Percentiles rank a stretch among this genome's conserved stretches.
These are phyloP conservation scores for Gonatopus flavifemur DNA, from an alignment of 1,140 invertebrate species.

Conservation along the genomic window DNA sequence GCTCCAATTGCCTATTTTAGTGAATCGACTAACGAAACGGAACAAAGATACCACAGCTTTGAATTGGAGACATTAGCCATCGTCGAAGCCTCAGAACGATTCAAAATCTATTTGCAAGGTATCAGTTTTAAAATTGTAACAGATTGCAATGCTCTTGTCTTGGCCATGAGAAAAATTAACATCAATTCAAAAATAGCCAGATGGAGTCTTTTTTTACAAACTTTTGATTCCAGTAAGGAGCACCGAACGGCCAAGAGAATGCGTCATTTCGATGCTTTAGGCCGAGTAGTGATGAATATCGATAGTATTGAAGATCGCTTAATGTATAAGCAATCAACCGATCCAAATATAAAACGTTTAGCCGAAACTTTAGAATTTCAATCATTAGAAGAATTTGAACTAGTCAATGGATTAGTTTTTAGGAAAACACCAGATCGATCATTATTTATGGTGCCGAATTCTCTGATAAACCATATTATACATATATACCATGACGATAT, in stretches of 20 bases:
- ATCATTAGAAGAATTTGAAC: not conserved
- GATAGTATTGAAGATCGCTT: not conserved
- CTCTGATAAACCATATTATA: not conserved
- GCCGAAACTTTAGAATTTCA: not conserved
- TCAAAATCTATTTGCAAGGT: no score
- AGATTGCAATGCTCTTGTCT: not conserved
- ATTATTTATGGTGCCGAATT: not conserved
- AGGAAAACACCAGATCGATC: not conserved
- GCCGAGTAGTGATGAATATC: no score
- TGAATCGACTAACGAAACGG: no score
- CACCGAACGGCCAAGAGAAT: conserved; percentile 26
- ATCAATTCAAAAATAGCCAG: no score
- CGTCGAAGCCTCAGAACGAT: no score
- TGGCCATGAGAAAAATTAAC: no score
- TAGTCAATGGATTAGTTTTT: not conserved
- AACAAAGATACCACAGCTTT: no score
- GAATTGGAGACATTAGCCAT: no score
- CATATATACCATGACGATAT: no score
- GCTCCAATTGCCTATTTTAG: no score
- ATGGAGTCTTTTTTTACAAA: conserved; percentile 37
- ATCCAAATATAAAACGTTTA: not conserved
- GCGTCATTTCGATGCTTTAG: conserved; percentile 24
- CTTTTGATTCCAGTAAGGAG: conserved; percentile 40
- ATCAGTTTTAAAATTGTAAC: no score
- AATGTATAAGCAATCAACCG: no score